Evolutionary conservation across 2,113 vertebrate genomes (phyloP).

Genomic region (Malurus melanocephalus): DNA sequence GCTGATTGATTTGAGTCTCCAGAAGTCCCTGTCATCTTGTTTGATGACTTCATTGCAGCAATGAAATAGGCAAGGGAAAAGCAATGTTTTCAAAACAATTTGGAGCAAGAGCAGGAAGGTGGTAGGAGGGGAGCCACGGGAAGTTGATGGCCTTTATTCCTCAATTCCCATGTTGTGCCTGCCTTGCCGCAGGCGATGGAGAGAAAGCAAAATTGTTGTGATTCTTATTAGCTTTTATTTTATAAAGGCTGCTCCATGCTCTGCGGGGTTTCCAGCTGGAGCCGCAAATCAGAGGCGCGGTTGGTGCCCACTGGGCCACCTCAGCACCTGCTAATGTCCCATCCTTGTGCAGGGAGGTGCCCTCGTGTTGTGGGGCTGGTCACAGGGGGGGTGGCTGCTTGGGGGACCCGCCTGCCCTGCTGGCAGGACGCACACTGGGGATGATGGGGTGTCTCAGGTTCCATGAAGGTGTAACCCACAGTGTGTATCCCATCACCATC

Average conservation of each 20-base stretch:
- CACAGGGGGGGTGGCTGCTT: neutral
- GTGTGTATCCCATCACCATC: too few relatives aligned
- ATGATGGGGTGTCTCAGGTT: too few relatives aligned
- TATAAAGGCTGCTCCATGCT: slow-evolving; percentile 57
- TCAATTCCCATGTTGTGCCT: slow-evolving; percentile 61
- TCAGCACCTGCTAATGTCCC: neutral
- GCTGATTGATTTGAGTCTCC: slow-evolving; percentile 58
- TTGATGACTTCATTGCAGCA: slow-evolving; percentile 72
- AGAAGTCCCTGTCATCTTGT: slow-evolving; percentile 70
- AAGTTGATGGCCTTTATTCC: slow-evolving; percentile 69
- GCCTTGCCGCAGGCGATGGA: slow-evolving; percentile 60
- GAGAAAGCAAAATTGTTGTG: slow-evolving; percentile 66
- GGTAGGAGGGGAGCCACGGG: slow-evolving; percentile 50
- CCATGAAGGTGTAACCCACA: too few relatives aligned
- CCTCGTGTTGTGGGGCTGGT: neutral
- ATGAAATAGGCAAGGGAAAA: slow-evolving; percentile 67
- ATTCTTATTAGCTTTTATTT: slow-evolving; percentile 72
- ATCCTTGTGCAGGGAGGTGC: neutral
- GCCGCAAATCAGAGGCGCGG: slow-evolving; percentile 43
- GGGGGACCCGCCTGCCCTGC: neutral
- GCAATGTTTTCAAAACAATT: slow-evolving; percentile 72
- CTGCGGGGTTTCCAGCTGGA: slow-evolving; percentile 40
- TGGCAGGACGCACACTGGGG: neutral
- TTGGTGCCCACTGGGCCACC: slow-evolving; percentile 33
- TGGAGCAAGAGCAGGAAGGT: slow-evolving; percentile 60